Evolutionary conservation across 2,888 invertebrate species (phyloP).

Genomic region (Embidobia sp.): DNA sequence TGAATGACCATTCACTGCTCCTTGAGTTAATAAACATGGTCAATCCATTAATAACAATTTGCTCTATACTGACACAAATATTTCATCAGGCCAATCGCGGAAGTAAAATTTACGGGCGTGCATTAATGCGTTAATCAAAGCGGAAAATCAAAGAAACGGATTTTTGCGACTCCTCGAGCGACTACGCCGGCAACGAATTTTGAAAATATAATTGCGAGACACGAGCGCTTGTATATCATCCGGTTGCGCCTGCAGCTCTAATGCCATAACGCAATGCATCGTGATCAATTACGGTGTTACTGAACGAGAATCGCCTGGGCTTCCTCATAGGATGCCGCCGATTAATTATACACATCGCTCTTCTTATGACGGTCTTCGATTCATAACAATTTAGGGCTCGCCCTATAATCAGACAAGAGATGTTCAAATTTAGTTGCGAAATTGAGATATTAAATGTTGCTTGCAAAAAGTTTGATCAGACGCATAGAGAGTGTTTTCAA

Average conservation of each 20-base stretch:
- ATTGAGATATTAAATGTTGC: constrained; percentile 36
- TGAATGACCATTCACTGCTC: too few species aligned
- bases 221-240: constrained; percentile 20
- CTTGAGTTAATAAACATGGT: too few species aligned
- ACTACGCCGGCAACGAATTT: neutral
- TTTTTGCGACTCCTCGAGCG: neutral
- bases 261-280: constrained; percentile 39
- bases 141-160: neutral
- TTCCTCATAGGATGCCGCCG: constrained; percentile 49
- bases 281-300: constrained; percentile 53
- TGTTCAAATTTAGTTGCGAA: constrained; percentile 13
- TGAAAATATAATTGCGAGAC: constrained; percentile 10
- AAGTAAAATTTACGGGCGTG: neutral
- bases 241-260: constrained; percentile 38
- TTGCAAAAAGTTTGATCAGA: constrained; percentile 1
- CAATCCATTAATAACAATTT: constrained; percentile 1
- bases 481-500: too few species aligned
- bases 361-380: constrained; percentile 42
- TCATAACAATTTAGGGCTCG: constrained; percentile 29
- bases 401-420: constrained; percentile 27
- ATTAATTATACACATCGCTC: constrained; percentile 50
- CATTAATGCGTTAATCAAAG: constrained; percentile 8
- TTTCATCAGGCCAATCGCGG: neutral
- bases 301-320: constrained; percentile 33
- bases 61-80: neutral